Base-by-base conservation (phyloP, 2,797 vertebrate genomes). In the Notolabrus celidotus region DNA sequence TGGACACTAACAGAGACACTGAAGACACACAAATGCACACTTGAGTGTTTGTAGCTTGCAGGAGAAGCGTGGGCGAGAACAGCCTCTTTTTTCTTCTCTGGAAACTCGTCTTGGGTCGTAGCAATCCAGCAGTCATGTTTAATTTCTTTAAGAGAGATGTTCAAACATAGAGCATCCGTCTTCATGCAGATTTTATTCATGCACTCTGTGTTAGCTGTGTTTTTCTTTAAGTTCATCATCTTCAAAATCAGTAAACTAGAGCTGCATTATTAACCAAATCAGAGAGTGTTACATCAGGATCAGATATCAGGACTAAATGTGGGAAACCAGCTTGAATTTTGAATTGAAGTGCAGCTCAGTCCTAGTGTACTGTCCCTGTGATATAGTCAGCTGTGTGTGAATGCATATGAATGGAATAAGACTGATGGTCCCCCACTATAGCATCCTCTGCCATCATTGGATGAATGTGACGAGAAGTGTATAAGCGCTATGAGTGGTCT, bases 121-220 rank as follows among this genome's bases (percentile, higher is more conserved):
- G 42, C 31, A 62, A 66, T 56, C 16, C 20, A 50, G 23, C 45
- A 46, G 73, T 71, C 16, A 67, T 62, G 65, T 65, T 22, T 29
- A 5, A 0, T n/a, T 23, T 23, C 3, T 61, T 61, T 31, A 51
- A 41, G 36, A 62, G 20, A 39, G 51, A 74, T 66, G 61, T 74
- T 76, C 78, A 43, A 65, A 52, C 36, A 31, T 46, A 71, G 56
- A 66, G 38, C 39, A 42, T 71, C 45, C 23, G 75, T 80, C 79
- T 74, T 73, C 70, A 83, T 80, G 79, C 68, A 54, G 75, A 72
- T 78, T 66, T 38, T 27, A 50, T 23, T 29, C 15, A 11, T 36
- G 7, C n/a, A 47, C 53, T 65, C 47, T 34, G 29, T 59, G 45
- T 80, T 29, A 52, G 29, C 22, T 19, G 4, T 51, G 17, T 42